A percentile compares a stretch with the other conserved stretches of the same genome.
Evolutionary conservation across 2,888 invertebrate species (phyloP).

Genomic region (Oscheius sp.): DNA sequence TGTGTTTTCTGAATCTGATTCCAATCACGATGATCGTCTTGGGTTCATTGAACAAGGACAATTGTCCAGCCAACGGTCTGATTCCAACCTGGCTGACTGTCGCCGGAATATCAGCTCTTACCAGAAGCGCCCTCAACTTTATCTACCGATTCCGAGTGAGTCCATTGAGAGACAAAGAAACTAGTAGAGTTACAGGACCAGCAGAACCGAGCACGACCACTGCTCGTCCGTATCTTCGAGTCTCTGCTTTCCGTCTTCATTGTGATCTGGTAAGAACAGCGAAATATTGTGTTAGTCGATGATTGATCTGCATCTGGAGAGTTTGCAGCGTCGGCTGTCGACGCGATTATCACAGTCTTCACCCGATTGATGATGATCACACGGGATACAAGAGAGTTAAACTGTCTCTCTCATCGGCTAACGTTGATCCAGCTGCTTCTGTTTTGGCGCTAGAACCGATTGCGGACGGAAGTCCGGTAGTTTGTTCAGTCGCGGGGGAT

Average conservation of each 20-base stretch:
- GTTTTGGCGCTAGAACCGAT: too few species aligned
- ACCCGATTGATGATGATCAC: constrained; percentile 27
- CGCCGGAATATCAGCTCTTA: constrained; percentile 80
- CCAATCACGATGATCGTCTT: constrained; percentile 82
- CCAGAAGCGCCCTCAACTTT: constrained; percentile 80
- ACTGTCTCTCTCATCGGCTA: too few species aligned
- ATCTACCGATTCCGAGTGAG: constrained; percentile 57
- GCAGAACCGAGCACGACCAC: constrained; percentile 26
- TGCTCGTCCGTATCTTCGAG: constrained; percentile 32
- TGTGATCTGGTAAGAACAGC: constrained; percentile 40
- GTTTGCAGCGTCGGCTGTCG: constrained; percentile 26
- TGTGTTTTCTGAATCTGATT: constrained; percentile 71
- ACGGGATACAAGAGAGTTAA: too few species aligned
- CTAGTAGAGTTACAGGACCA: constrained; percentile 21
- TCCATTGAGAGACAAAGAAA: background rate
- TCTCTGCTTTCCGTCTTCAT: constrained; percentile 36
- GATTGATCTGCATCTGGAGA: constrained; percentile 15
- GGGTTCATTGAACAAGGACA: constrained; percentile 79
- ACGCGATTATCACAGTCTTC: constrained; percentile 20
- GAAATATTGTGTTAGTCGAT: background rate
- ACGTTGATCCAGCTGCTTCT: too few species aligned
- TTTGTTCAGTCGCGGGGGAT: too few species aligned
- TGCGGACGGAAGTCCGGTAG: too few species aligned
- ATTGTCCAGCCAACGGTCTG: constrained; percentile 78
- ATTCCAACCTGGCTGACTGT: constrained; percentile 77